Evolutionary conservation across 2,888 invertebrate species (phyloP).

Genomic region (Muscina levida): DNA sequence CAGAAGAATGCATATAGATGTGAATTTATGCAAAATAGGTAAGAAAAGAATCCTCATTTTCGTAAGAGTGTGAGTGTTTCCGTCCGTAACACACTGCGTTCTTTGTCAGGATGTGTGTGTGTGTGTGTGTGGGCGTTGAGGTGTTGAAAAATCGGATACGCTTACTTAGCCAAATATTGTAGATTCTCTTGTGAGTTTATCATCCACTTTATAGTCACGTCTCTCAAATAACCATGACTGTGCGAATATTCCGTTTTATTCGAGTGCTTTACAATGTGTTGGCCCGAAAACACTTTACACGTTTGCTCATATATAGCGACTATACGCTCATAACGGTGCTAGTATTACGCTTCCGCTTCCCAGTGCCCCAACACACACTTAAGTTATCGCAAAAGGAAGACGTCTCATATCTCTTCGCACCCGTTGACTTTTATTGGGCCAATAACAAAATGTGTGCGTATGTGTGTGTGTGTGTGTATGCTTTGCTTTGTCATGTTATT

Average conservation of each 20-base stretch:
- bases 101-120: not conserved
- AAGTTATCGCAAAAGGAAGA: too few species aligned
- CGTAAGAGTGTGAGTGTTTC: not conserved
- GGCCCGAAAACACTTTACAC: too few species aligned
- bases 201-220: constrained; percentile 42
- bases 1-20: not conserved
- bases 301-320: too few species aligned
- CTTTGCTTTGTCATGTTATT: too few species aligned
- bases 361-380: too few species aligned
- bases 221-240: constrained; percentile 48
- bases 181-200: not conserved
- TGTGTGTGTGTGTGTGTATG: too few species aligned
- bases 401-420: too few species aligned
- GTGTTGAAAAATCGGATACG: not conserved
- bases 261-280: not conserved
- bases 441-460: too few species aligned
- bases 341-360: too few species aligned
- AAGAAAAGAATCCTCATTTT: not conserved
- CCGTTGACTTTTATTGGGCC: too few species aligned
- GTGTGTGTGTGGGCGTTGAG: not conserved
- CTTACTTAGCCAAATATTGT: not conserved
- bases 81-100: not conserved
- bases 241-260: constrained; percentile 31
- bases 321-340: too few species aligned
- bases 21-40: constrained; percentile 19